A percentile compares a stretch with the other conserved stretches of the same genome.
These are phyloP conservation scores for Pseudonaja textilis DNA, from an alignment of 2,113 vertebrate species.

Conservation along the genomic window DNA sequence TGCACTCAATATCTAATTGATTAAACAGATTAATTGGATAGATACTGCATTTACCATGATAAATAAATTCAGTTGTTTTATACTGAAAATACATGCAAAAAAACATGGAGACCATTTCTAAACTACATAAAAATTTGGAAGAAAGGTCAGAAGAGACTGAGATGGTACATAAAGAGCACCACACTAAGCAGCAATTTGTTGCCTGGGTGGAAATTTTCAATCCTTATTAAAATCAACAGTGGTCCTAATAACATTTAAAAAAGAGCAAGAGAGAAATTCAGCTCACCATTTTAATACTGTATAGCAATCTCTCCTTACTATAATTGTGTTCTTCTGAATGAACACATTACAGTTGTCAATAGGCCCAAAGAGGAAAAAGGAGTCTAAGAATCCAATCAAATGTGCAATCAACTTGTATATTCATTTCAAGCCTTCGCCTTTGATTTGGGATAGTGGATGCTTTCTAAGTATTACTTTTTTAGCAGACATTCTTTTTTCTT, in stretches of 20 bases:
- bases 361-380: not conserved
- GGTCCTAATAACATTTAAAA: not conserved
- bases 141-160: not conserved
- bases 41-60: not conserved
- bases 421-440: not conserved
- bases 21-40: not conserved
- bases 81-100: not conserved
- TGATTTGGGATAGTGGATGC: not conserved
- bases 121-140: not conserved
- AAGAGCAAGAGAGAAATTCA: not conserved
- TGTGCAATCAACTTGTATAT: not conserved
- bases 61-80: not conserved
- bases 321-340: constrained; percentile 12
- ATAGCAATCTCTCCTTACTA: not conserved
- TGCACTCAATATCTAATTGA: not conserved
- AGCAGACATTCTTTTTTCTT: not conserved
- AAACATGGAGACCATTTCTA: not conserved
- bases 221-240: not conserved
- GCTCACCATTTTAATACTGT: not conserved
- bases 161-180: not conserved
- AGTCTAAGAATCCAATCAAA: not conserved
- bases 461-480: not conserved
- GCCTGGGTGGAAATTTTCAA: not conserved
- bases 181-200: not conserved
- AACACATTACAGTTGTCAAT: not conserved